Evolutionary conservation across 2,888 invertebrate genomes (phyloP), one percentile per base, ranked within the genome.

Genomic region (Saturnia pavonia): DNA sequence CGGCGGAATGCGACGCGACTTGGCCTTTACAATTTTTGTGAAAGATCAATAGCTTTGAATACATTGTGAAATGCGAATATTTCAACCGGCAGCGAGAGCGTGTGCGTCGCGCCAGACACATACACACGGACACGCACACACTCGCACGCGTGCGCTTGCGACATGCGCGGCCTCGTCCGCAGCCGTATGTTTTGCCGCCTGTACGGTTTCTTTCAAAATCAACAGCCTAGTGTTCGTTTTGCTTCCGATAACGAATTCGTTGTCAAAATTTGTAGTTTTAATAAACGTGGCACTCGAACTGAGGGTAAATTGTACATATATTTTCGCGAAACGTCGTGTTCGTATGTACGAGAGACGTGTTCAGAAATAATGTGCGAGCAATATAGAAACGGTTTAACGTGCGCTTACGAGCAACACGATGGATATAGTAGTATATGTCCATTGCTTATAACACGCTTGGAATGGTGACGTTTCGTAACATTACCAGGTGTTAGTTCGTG

Each of bases 1-100:
- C 60, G 43, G 14, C 57, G 57, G 42, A 45, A 67, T 45, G 67
- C 63, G 68, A 48, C 22, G 71, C 51, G n/a, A 60, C 60, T 12
- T 71, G 68, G 60, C 68, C 70, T 70, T 68, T 68, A 70, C 40
- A 25, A 14, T 51, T 70, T 70, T 70, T 70, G 67, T 70, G 67
- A 67, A 70, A 70, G 70, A 70, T 67, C 67, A 34, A 42, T 42
- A 51, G 54, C 27, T 69, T 63, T 66, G 65, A 67, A 66, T 54
- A 63, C 16, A 66, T 67, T 66, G 66, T 54, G 67, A 66, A 65
- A 43, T 19, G 42, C 45, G 60, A 22, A 57, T 27, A 43, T 57
- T 54, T 42, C 54, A 66, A 51, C 45, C 65, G 45, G 48, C 68
- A 68, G n/a, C 65, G 40, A 40, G 40, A 34, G 65, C 65, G 34